Evolutionary conservation across 2,797 vertebrate species (phyloP), one percentile per base, ranked within the genome.

Genomic region (Molossus molossus): DNA sequence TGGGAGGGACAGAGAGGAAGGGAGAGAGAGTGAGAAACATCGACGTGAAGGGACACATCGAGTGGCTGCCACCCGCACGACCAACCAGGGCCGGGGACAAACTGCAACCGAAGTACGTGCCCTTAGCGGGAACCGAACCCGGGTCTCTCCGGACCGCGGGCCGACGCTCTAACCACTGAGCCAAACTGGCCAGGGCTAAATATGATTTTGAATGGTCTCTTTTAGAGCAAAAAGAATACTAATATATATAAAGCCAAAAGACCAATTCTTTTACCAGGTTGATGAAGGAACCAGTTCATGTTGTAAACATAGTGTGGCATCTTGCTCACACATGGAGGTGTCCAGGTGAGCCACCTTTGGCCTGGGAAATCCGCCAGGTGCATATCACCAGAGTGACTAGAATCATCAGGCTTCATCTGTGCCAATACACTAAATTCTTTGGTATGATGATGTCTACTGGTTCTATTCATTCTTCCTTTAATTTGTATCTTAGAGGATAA

Each of bases 121-220:
- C n/a, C n/a, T n/a, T n/a, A n/a, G n/a, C n/a, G n/a, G n/a, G n/a
- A n/a, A n/a, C n/a, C n/a, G n/a, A n/a, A n/a, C n/a, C n/a, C n/a
- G n/a, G n/a, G n/a, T n/a, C n/a, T n/a, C n/a, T n/a, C n/a, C n/a
- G n/a, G n/a, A n/a, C n/a, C n/a, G n/a, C n/a, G n/a, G n/a, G n/a
- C n/a, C n/a, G n/a, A n/a, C n/a, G n/a, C n/a, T n/a, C n/a, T n/a
- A n/a, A n/a, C n/a, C n/a, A n/a, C n/a, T n/a, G n/a, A n/a, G n/a
- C n/a, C n/a, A n/a, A n/a, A n/a, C n/a, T n/a, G n/a, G n/a, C n/a
- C n/a, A n/a, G n/a, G n/a, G n/a, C 82, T 95, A 96, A 96, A 97
- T 85, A 96, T 55, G 67, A 95, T 97, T 97, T 98, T 95, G 76
- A 97, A 93, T 97, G 96, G 90, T 94, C 97, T 98, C 95, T 97